Evolutionary conservation across 2,113 vertebrate genomes (phyloP), one percentile per base, ranked within the genome.

Genomic region (Caranx melampygus): DNA sequence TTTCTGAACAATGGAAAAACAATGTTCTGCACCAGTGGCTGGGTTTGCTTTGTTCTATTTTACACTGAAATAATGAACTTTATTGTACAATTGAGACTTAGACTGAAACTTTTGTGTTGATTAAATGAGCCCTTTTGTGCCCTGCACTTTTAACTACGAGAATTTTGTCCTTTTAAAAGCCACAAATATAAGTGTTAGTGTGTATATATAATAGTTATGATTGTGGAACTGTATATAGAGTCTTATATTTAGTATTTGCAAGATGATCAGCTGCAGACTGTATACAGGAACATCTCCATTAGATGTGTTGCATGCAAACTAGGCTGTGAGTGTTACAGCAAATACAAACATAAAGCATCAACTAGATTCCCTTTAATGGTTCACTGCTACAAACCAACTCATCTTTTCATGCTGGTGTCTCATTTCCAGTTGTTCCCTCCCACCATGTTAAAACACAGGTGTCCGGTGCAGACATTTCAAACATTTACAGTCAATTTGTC

Each of bases 31-130:
- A 26, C 8, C 3, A 37, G 64, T 64, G 78, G 59, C 52, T 75
- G 75, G 65, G 54, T 33, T 58, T 34, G 34, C 40, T 64, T 70
- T 69, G 20, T 45, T 47, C 14, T 40, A 34, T 68, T 63, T 77
- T 81, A 54, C 44, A 64, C 18, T 37, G 57, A 66, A 62, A 81
- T 14, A 75, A 47, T n/a, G 55, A 55, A 67, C 61, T 13, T 26
- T 72, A 14, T 35, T 3, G 20, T 44, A 20, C 40, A 51, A 18
- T 45, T 49, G 54, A 20, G 52, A 11, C 57, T 52, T 20, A n/a
- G 18, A 21, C 51, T 58, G 3, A 67, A 73, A 42, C 4, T 8
- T 15, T 15, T 31, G 37, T 45, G 47, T 60, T 4, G n/a, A n/a
- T 11, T 1, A 42, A 68, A 51, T 7, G 11, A 51, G 40, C 51